Base-by-base conservation (phyloP, 92 coral and sea anemone species). In the Porites rus region DNA sequence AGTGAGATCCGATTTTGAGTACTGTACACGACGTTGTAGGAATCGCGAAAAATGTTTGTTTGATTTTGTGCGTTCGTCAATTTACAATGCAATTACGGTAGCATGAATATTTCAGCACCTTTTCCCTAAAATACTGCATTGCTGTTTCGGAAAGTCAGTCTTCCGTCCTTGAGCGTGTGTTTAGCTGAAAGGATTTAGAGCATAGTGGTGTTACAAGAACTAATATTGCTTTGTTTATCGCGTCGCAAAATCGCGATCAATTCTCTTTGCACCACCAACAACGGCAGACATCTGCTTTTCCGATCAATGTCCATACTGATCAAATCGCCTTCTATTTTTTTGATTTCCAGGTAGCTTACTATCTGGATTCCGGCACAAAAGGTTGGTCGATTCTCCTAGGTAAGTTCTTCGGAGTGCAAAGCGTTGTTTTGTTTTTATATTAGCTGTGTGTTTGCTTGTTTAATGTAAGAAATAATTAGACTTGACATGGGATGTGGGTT, bases 101-200 rank as follows among this genome's bases (percentile, higher is more conserved):
- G 87, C 78, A 93, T 92, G 95, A 93, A 92, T 94, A 93, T 97
- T 95, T 97, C 98, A 95, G 94, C 99, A 97, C 99, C 97, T 90
- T 75, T 89, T 90, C 76, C 6, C 67, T 74, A 88, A 90, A 84
- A 88, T 81, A 88, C 80, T 69, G 83, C 83, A 77, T 88, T 84
- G 25, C 90, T 87, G 81, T 61, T 83, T 51, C 64, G 84, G 81
- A 83, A 80, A 82, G 53, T 72, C 87, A 70, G 84, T 84, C 84
- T 68, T 78, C 69, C 75, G 82, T 61, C 54, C 46, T 73, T 25
- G 24, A 74, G 10, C 63, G 78, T 63, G 84, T 50, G 65, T 69
- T n/a, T 71, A 63, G 56, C 10, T 53, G 69, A 56, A 63, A 53
- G 65, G 54, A 79, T 59, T 71, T 68, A 64, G 14, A 1, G 56